phyloP scores from a whole-genome alignment of 2,888 invertebrate genomes.

The Villa cingulata region DNA sequence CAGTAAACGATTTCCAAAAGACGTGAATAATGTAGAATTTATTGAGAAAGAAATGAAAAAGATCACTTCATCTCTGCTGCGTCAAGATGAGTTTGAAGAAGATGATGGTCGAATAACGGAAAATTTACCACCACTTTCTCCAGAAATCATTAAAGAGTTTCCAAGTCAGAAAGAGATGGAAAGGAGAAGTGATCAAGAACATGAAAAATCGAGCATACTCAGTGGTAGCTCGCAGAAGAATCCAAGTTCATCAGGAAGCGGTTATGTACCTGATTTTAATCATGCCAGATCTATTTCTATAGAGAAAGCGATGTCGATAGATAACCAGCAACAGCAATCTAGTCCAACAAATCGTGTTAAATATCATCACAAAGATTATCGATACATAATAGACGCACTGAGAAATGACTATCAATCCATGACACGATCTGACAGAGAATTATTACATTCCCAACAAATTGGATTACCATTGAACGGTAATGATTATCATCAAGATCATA shows the following conservation, averaged over 20 bases:
- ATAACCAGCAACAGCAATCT: background rate
- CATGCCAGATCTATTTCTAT: background rate
- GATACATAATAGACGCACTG: constrained; percentile 14
- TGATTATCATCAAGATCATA: constrained; percentile 2
- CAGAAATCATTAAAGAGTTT: constrained; percentile 12
- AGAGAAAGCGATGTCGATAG: background rate
- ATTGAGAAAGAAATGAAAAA: constrained; percentile 16
- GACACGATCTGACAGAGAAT: background rate
- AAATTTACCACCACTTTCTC: constrained; percentile 11
- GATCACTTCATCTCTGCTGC: constrained; percentile 11
- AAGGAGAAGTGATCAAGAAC: constrained; percentile 11
- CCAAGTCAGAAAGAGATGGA: constrained; percentile 12
- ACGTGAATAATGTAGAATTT: constrained; percentile 4
- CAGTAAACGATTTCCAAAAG: background rate
- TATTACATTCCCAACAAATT: constrained; percentile 11
- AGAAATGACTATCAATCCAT: constrained; percentile 21
- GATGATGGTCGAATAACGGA: constrained; percentile 2
- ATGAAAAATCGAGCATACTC: constrained; percentile 12
- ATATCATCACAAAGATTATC: constrained; percentile 1
- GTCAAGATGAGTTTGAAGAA: background rate
- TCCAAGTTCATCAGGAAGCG: constrained; percentile 11
- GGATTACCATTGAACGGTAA: constrained; percentile 14
- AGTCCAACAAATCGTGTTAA: background rate
- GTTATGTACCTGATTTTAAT: constrained; percentile 8
- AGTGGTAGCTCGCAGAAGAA: constrained; percentile 13